Evolutionary conservation across 2,797 vertebrate species (phyloP).

Genomic region (Prunella strophiata): DNA sequence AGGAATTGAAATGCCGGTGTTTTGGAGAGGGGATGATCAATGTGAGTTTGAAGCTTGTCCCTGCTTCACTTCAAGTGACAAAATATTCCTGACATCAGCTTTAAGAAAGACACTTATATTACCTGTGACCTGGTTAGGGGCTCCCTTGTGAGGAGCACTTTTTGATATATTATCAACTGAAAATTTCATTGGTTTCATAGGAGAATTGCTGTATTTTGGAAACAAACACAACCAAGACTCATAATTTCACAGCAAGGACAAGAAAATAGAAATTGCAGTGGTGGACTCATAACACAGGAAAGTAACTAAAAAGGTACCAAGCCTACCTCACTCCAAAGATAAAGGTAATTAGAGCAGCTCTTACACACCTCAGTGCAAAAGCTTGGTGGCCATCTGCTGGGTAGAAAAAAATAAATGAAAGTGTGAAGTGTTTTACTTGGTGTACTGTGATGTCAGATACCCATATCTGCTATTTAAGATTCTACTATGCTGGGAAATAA

Average conservation of each 20-base stretch:
- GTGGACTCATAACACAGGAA: not conserved
- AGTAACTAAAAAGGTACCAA: not conserved
- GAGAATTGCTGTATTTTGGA: not conserved
- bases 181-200: not conserved
- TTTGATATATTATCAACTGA: not conserved
- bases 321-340: not conserved
- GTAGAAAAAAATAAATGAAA: not conserved
- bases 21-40: slow-evolving; percentile 5
- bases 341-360: not conserved
- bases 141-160: not conserved
- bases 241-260: not conserved
- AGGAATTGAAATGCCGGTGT: slow-evolving; percentile 23
- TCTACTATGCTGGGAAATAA: not conserved
- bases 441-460: not conserved
- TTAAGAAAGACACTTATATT: not conserved
- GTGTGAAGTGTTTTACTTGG: not conserved
- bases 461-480: not conserved
- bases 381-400: not conserved
- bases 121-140: not conserved
- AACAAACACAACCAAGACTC: not conserved
- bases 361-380: not conserved
- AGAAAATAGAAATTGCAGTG: not conserved
- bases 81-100: not conserved
- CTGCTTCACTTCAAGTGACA: slow-evolving; percentile 4
- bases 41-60: not conserved